Base-by-base conservation (phyloP, 2,888 invertebrate genomes). In the Limulus polyphemus region DNA sequence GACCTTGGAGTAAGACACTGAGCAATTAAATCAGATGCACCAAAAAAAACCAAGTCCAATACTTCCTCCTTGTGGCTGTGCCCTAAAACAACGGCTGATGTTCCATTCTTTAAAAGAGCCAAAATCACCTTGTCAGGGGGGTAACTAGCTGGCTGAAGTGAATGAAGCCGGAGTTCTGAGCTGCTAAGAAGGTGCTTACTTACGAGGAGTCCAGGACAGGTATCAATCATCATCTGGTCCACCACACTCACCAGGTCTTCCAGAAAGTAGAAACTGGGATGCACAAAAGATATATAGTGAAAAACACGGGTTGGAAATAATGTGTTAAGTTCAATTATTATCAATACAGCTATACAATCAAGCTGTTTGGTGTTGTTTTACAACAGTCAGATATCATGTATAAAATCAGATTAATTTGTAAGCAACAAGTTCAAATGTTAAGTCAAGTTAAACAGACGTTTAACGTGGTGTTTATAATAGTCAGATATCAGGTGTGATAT, bases 121-220 rank as follows among this genome's bases (percentile, higher is more conserved):
- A 65, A 52, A 59, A 68, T 59, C 9, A 68, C 55, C 13, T 51
- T 49, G 10, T 56, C n/a, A 5, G 67, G 68, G 0, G 60, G 47
- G 48, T 64, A 67, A 11, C 59, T n/a, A 11, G 56, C n/a, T 1
- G 58, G n/a, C 12, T 61, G 47, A 13, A 51, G 73, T 71, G 57
- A 52, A 77, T 81, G 76, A 59, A 75, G 75, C 57, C 78, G 76
- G 60, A 84, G 73, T 69, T 84, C 83, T 56, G 77, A 76, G 13
- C 83, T 79, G 72, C 85, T 85, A 55, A 87, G 76, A 70, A 84
- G 80, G 71, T 84, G 83, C 64, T 81, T 80, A 74, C 86, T 84
- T 14, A 84, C 72, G 59, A 82, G 74, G 70, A 87, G 77, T 13
- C 85, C 86, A 1, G 87, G 87, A 68, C 84, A 83, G 57, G 85